Evolutionary conservation across 2,113 vertebrate species (phyloP), one percentile per base, ranked within the genome.

Genomic region (Coreoperca whiteheadi): DNA sequence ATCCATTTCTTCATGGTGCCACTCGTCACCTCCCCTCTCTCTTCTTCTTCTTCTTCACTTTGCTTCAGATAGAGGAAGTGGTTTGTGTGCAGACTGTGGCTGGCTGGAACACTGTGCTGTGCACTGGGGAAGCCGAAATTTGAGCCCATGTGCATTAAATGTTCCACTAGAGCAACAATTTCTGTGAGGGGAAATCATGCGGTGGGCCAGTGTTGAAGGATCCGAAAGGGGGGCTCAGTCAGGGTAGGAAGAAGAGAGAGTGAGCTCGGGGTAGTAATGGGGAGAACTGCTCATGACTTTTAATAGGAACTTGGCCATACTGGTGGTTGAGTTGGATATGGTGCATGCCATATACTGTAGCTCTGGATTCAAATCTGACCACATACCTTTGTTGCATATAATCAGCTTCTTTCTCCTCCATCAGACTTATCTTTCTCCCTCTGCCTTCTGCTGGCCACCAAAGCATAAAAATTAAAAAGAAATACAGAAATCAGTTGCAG

Each of bases 121-220:
- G 87, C 84, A 81, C 88, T 48, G 69, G 84, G 87, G 89, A 92
- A 91, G 87, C 85, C 39, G 92, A 93, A 95, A 95, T 88, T 67
- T 56, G 92, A 96, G 93, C 91, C 87, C 53, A 71, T 74, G 67
- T 87, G 84, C 87, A 93, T 95, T 94, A 94, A 96, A 96, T 92
- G 93, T 96, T 96, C 94, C 95, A 94, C 91, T 90, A 91, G 91
- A 93, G 92, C 89, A 95, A 94, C 90, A 81, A 81, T 94, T 96
- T 95, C 84, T 92, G 76, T 41, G 86, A 88, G 85, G 77, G 93
- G 84, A 91, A 93, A 93, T 90, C 82, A 85, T 88, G 91, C 64
- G 86, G 87, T 63, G 73, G 74, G 66, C 30, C 50, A 70, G 74
- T 88, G 91, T 87, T 75, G 54, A 73, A 83, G 77, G 80, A 85